phyloP scores from a whole-genome alignment of 2,797 vertebrate genomes.

The Trachops cirrhosus region DNA sequence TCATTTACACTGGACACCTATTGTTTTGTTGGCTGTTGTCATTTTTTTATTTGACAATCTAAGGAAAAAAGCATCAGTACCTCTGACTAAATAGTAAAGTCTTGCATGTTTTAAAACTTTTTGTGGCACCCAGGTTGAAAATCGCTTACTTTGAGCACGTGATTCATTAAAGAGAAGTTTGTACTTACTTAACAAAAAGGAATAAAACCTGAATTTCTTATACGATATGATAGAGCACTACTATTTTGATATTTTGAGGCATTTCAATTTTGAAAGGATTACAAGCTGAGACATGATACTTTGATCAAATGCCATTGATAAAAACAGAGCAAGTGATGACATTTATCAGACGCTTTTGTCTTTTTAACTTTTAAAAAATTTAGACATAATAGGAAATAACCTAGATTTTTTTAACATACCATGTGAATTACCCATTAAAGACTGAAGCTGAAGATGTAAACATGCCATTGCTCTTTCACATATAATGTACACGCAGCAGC shows the following conservation, averaged over 20 bases:
- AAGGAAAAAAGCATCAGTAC: not conserved
- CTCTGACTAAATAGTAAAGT: not conserved
- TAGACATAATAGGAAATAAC: conserved; percentile 22
- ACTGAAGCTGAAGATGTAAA: conserved; percentile 18
- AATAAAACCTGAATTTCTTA: not conserved
- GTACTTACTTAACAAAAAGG: not conserved
- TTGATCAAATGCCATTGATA: conserved; percentile 23
- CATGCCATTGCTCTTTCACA: conserved; percentile 35
- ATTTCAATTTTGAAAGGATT: conserved; percentile 35
- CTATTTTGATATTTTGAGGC: not conserved
- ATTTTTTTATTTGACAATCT: not conserved
- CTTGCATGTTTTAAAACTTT: not conserved
- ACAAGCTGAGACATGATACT: conserved; percentile 49
- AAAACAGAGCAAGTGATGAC: not conserved
- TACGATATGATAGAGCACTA: not conserved
- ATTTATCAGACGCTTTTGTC: conserved; percentile 30
- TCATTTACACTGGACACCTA: not conserved
- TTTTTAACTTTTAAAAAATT: not conserved
- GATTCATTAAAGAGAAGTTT: not conserved
- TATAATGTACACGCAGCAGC: conserved; percentile 25
- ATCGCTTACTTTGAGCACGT: not conserved
- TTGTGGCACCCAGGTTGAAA: not conserved
- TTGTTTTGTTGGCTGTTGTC: not conserved
- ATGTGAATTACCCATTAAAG: conserved; percentile 50
- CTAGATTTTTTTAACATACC: not conserved